Base-by-base conservation (phyloP, 2,888 invertebrate genomes). In the Rhogogaster chlorosoma region DNA sequence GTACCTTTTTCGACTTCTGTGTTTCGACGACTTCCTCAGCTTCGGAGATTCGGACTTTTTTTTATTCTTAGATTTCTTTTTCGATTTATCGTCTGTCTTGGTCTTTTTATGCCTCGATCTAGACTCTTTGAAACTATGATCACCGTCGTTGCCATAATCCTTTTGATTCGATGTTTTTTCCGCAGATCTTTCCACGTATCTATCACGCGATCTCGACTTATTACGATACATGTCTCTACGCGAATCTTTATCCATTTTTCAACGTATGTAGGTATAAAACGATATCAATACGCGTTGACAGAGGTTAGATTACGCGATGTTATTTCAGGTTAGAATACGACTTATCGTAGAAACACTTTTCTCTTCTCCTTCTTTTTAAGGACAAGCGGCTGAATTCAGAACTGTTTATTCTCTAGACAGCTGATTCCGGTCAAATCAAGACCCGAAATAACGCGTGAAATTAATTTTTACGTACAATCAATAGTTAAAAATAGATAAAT, bases 1-100 rank as follows among this genome's bases (percentile, higher is more conserved):
- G 3, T 85, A 91, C 92, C 91, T 91, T 84, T 82, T 89, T 12
- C 84, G 88, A 36, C 85, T 89, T 85, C 90, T 91, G 64, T 87
- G 88, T 73, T 91, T 92, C 0, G 88, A 89, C 3, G 88, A 88
- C 67, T 89, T 91, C 82, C 88, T 92, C 22, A 86, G 86, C 26
- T 84, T 85, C 0, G 87, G 82, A n/a, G 88, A 86, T 1, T 87
- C 86, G 12, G 87, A 84, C 5, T 86, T 86, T 12, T 67, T 88
- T 86, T 70, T 87, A 89, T 1, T 87, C 84, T 84, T 90, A 0
- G 88, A 88, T 57, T 90, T 91, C 61, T 88, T 91, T 78, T 85
- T 89, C 26, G 84, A 85, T 5, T 89, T 87, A 32, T 86, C 87
- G 9, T 71, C 87, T 53, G 86, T 90, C 85, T 87, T 88, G 0